Percentiles rank a stretch among this genome's conserved stretches.
phyloP scores from a whole-genome alignment of 2,113 vertebrate genomes.

The Thalassoma bifasciatum region DNA sequence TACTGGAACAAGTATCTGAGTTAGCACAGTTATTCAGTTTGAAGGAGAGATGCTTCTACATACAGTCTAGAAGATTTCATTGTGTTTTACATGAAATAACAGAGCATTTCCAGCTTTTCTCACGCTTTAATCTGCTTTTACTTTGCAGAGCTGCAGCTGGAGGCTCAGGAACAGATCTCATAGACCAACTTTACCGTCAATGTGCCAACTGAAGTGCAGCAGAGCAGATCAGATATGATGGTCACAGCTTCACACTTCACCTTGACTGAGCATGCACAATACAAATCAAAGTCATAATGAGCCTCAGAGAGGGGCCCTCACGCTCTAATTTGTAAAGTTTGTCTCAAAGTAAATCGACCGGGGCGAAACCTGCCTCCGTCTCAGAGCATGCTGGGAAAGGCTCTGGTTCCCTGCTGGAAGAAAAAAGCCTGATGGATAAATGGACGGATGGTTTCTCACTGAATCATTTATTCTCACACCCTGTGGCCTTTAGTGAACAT shows the following conservation, averaged over 20 bases:
- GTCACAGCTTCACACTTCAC: background rate
- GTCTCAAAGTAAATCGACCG: background rate
- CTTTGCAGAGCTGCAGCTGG: no score
- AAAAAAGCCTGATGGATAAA: slow-evolving; percentile 1
- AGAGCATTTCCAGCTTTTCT: background rate
- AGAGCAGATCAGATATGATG: slow-evolving; percentile 11
- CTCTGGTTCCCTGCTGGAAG: background rate
- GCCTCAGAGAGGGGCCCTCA: background rate
- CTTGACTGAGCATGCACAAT: slow-evolving; percentile 33
- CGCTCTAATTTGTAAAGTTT: slow-evolving; percentile 45
- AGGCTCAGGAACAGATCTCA: background rate
- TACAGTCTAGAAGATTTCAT: background rate
- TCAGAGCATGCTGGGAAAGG: background rate
- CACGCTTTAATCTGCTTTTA: background rate
- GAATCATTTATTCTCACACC: background rate
- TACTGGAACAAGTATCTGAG: background rate
- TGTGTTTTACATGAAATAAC: background rate
- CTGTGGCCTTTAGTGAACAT: background rate
- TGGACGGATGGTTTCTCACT: slow-evolving; percentile 4
- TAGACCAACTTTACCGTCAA: background rate
- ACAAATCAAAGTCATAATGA: slow-evolving; percentile 18
- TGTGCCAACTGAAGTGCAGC: background rate
- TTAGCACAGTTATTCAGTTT: background rate
- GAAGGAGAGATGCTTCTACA: background rate
- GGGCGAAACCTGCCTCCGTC: background rate